Percentiles rank a stretch among this genome's conserved stretches.
These are phyloP conservation scores for Molossus molossus DNA, from an alignment of 2,797 vertebrate genomes.

Conservation along the genomic window DNA sequence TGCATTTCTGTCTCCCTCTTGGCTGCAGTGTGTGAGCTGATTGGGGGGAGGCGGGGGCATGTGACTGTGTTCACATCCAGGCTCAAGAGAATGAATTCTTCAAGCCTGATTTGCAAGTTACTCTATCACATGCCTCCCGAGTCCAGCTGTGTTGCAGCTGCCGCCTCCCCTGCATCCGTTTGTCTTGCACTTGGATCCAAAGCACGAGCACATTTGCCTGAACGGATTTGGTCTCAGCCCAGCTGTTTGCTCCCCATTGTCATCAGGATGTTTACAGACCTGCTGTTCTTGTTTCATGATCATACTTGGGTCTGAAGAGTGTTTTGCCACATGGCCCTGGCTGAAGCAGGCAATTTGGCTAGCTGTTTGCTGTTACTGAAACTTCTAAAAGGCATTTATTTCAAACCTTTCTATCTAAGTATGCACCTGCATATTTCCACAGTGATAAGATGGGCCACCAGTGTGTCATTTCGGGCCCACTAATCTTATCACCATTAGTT, in stretches of 20 bases:
- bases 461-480: background rate
- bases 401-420: background rate
- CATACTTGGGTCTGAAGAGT: conserved; percentile 41
- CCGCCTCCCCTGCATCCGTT: conserved; percentile 51
- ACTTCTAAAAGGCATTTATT: background rate
- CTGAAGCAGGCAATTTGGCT: background rate
- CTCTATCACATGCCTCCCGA: conserved; percentile 61
- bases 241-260: conserved; percentile 79
- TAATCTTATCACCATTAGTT: background rate
- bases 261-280: conserved; percentile 79
- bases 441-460: background rate
- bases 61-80: conserved; percentile 74
- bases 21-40: conserved; percentile 19
- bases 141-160: conserved; percentile 85
- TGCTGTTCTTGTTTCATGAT: conserved; percentile 12
- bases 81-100: conserved; percentile 77
- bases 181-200: conserved; percentile 69
- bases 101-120: conserved; percentile 82
- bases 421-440: background rate
- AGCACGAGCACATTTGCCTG: background rate
- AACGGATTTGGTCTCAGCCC: conserved; percentile 64
- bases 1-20: conserved; percentile 39
- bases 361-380: background rate
- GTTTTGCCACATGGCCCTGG: background rate
- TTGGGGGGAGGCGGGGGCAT: background rate